Conservation (phyloP, 2,113 vertebrate species). For the Cisticola juncidis region DNA sequence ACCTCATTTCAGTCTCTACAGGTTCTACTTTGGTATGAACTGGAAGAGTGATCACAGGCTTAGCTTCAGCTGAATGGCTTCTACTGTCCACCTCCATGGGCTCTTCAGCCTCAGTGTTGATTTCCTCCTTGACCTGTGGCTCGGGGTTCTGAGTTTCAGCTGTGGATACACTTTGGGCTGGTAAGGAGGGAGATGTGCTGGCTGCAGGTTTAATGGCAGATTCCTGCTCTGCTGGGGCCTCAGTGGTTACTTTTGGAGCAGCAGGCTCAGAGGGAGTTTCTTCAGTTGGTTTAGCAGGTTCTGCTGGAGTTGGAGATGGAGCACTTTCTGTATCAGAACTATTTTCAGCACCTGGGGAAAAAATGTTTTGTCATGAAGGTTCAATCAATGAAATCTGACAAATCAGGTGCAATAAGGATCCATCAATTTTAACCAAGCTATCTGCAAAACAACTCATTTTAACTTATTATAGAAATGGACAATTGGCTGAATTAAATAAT, state of each 20-base stretch:
- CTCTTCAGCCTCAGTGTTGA: conserved; percentile 79
- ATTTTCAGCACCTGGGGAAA: conserved; percentile 88
- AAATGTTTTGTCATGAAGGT: not conserved
- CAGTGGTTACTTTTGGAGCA: conserved; percentile 63
- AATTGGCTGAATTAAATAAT: not conserved
- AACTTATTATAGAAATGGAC: not conserved
- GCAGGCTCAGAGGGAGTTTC: conserved; percentile 71
- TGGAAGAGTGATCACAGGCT: conserved; percentile 71
- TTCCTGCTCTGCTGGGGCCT: conserved; percentile 66
- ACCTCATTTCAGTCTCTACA: conserved; percentile 81
- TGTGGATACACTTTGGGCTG: conserved; percentile 66
- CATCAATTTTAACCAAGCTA: not conserved
- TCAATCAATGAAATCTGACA: not conserved
- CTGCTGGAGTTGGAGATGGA: conserved; percentile 91
- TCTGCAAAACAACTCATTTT: not conserved
- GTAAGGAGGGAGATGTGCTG: conserved; percentile 57
- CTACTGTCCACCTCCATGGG: conserved; percentile 80
- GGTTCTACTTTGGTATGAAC: conserved; percentile 86
- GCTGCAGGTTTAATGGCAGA: conserved; percentile 61
- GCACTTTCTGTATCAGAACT: conserved; percentile 99
- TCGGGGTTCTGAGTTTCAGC: conserved; percentile 77
- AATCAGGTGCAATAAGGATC: not conserved
- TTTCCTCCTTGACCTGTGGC: conserved; percentile 82
- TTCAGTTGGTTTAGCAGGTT: conserved; percentile 84
- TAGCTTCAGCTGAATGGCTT: conserved; percentile 63